Base-by-base conservation (phyloP, 2,797 vertebrate species). In the Syndactyla subalaris region DNA sequence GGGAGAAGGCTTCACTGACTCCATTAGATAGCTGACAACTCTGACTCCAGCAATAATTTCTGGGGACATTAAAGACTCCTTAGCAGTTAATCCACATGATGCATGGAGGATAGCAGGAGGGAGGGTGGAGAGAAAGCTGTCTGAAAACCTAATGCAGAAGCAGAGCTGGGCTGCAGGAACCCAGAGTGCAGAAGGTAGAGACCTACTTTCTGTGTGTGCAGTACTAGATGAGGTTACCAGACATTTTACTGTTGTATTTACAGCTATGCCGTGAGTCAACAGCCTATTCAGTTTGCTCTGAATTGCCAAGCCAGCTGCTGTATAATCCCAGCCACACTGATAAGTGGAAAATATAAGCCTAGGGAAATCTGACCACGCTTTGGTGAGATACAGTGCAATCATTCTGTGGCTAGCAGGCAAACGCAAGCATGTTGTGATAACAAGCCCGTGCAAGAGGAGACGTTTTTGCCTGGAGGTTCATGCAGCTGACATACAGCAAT, bases 301-400 rank as follows among this genome's bases (percentile, higher is more conserved):
- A 55, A 36, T 92, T 93, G 74, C 77, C 66, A 92, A 76, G 7
- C 30, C 85, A 86, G 89, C 84, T 89, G 88, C 80, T 76, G 9
- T n/a, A 36, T 84, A 84, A 90, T 88, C 74, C 67, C 51, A 92
- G 39, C 66, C 52, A 78, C 0, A 0, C 43, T 59, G 67, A 43
- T 92, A 62, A 78, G 2, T 76, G 71, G 77, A 55, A 93, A 89
- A 76, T 66, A 21, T 1, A 93, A 86, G 54, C 66, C 68, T n/a
- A 29, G 62, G 73, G 90, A 93, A 57, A 66, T 72, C 24, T 9
- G 80, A 86, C 46, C 86, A 62, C 66, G 36, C 38, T 34, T 51
- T 46, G 34, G 58, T 90, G 89, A 93, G 86, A 75, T 48, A n/a
- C 8, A 55, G 58, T 23, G 27, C 43, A 34, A 38, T 68, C 83